Percentiles rank a stretch among this genome's conserved stretches.
Evolutionary conservation across 2,113 vertebrate genomes (phyloP).

Genomic region (Lamprotornis superbus): DNA sequence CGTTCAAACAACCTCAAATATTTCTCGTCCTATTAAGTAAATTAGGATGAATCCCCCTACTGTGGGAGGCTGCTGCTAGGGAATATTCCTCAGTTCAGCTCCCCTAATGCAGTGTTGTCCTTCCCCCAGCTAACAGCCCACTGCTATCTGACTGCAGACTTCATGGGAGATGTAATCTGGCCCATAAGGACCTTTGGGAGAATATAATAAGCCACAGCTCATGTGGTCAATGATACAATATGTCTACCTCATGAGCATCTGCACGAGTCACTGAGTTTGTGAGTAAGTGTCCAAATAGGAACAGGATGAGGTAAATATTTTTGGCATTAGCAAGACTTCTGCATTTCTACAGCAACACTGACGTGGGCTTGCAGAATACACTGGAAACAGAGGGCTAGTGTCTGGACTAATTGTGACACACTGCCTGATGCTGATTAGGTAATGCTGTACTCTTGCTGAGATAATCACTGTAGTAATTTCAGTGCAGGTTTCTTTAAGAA

Average conservation of each 20-base stretch:
- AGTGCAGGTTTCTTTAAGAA: background rate
- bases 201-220: background rate
- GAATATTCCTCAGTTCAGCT: background rate
- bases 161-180: background rate
- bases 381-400: background rate
- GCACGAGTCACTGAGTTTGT: background rate
- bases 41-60: background rate
- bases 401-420: background rate
- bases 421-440: background rate
- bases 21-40: background rate
- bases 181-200: background rate
- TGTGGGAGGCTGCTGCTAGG: background rate
- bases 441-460: background rate
- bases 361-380: background rate
- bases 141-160: background rate
- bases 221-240: background rate
- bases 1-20: background rate
- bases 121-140: background rate
- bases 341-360: background rate
- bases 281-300: background rate
- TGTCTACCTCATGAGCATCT: background rate
- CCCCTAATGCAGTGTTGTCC: fast-evolving
- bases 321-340: background rate
- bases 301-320: background rate
- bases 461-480: background rate